A percentile compares a stretch with the other conserved stretches of the same genome.
Conservation (phyloP, 1,140 invertebrate genomes). For the Alviniconcha marisindica region DNA sequence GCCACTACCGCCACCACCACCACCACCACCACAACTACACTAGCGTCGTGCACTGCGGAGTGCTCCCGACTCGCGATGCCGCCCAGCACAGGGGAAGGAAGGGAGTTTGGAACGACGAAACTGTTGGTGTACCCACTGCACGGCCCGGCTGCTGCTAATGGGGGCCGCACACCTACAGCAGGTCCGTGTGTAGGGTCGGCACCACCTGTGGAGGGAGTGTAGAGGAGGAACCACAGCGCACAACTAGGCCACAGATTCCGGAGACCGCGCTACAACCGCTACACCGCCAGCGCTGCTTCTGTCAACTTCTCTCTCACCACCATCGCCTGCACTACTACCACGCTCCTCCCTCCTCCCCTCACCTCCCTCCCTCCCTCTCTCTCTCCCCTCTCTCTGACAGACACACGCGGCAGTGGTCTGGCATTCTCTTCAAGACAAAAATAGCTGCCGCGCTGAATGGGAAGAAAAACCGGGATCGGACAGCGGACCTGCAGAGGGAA, state of each 20-base stretch:
- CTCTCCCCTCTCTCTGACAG: neutral
- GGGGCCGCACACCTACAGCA: no score
- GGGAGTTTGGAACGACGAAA: no score
- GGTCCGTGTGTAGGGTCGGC: no score
- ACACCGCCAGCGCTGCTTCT: neutral
- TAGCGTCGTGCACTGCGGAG: no score
- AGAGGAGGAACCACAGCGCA: no score
- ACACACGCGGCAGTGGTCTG: conserved; percentile 12
- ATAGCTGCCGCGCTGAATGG: neutral
- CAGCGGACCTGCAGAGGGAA: neutral
- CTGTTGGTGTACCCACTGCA: no score
- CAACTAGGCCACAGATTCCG: neutral
- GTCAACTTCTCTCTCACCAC: neutral
- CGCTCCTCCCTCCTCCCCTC: neutral
- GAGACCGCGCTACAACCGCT: neutral
- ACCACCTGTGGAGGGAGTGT: no score
- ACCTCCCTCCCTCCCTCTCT: neutral
- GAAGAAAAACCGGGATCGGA: neutral
- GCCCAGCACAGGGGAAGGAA: no score
- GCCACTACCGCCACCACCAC: no score
- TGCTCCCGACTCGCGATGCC: no score
- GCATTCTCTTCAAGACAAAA: neutral
- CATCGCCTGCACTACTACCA: neutral
- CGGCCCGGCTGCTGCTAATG: no score
- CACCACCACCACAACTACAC: no score